Percentiles rank a stretch among this genome's conserved stretches.
Evolutionary conservation across 2,797 vertebrate species (phyloP).

Genomic region (Tinamus major): DNA sequence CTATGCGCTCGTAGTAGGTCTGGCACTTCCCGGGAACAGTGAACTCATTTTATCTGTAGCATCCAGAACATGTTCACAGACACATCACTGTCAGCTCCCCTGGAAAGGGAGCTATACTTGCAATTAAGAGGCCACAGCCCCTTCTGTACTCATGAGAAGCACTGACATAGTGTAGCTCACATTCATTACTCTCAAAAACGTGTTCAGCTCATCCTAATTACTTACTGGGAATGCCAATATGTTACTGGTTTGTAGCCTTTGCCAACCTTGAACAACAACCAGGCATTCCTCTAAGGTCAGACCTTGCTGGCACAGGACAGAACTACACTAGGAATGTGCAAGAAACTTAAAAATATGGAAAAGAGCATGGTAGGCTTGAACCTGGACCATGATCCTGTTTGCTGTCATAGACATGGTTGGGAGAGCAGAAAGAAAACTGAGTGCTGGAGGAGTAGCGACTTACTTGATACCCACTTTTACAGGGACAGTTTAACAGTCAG

Average conservation of each 20-base stretch:
- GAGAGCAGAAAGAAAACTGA: neutral
- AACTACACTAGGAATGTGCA: neutral
- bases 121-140: neutral
- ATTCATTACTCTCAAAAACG: neutral
- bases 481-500: neutral
- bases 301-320: neutral
- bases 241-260: neutral
- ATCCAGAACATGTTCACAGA: neutral
- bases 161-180: neutral
- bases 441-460: neutral
- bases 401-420: neutral
- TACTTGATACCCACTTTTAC: neutral
- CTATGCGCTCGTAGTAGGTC: fast-evolving
- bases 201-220: fast-evolving
- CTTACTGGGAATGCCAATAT: neutral
- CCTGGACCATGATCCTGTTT: neutral
- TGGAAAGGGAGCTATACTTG: neutral
- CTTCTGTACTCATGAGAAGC: neutral
- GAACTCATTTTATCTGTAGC: neutral
- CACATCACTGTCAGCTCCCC: neutral
- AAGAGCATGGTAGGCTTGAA: neutral
- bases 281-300: neutral
- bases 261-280: neutral
- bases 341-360: neutral
- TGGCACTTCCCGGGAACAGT: fast-evolving